phyloP scores from a whole-genome alignment of 1,140 invertebrate species.

The Triops cancriformis region DNA sequence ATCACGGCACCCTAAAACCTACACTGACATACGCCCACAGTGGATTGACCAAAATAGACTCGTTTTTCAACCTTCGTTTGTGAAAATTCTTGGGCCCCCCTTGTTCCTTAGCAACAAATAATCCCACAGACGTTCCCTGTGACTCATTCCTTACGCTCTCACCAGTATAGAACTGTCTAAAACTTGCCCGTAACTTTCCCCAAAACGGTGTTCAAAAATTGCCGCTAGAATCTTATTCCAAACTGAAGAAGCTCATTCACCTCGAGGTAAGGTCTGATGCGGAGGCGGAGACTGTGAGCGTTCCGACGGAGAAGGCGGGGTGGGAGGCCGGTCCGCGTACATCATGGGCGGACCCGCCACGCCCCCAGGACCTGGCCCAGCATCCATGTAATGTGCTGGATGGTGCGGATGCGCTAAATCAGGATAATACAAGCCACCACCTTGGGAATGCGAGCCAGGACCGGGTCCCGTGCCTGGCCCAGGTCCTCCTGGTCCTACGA shows the following conservation, averaged over 20 bases:
- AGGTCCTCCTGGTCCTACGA: slow-evolving; percentile 38
- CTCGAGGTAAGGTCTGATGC: slow-evolving; percentile 38
- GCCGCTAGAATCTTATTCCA: not conserved
- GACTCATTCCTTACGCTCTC: not conserved
- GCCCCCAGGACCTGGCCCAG: slow-evolving; percentile 4
- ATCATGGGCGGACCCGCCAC: slow-evolving; percentile 20
- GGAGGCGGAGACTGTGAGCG: slow-evolving; percentile 52
- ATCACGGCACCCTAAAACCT: not conserved
- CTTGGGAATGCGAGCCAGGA: slow-evolving; percentile 36
- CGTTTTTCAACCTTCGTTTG: not conserved
- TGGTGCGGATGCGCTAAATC: slow-evolving; percentile 35
- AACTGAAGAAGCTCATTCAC: slow-evolving; percentile 20
- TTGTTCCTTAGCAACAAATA: not conserved
- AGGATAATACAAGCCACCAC: slow-evolving; percentile 33
- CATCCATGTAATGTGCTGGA: slow-evolving; percentile 38
- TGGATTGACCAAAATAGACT: not conserved
- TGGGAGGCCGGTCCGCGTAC: slow-evolving; percentile 44
- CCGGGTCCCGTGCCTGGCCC: slow-evolving; percentile 35
- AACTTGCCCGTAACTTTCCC: not conserved
- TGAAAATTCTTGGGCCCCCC: not conserved
- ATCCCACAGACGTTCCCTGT: not conserved
- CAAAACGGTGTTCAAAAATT: not conserved
- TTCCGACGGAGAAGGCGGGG: slow-evolving; percentile 50
- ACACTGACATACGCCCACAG: not conserved
- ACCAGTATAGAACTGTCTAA: not conserved